These are phyloP conservation scores for Hypomesus transpacificus DNA, from an alignment of 2,113 vertebrate genomes.

Conservation along the genomic window DNA sequence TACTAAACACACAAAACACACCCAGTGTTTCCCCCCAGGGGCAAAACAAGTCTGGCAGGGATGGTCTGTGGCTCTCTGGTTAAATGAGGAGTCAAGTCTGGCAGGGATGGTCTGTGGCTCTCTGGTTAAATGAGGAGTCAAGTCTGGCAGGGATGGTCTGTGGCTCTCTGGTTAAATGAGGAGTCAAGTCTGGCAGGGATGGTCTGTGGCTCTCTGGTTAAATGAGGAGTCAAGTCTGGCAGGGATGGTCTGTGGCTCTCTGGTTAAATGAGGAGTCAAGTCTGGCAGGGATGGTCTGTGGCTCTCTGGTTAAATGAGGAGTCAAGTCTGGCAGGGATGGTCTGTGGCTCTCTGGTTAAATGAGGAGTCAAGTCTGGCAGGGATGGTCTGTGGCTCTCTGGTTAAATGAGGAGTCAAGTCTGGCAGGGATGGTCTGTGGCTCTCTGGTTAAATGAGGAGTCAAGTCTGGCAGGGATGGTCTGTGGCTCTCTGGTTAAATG, in stretches of 20 bases:
- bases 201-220: constrained; percentile 18
- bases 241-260: constrained; percentile 16
- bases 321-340: constrained; percentile 14
- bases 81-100: constrained; percentile 7
- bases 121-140: constrained; percentile 7
- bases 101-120: constrained; percentile 20
- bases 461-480: constrained; percentile 19
- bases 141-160: constrained; percentile 22
- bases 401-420: constrained; percentile 13
- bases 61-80: constrained; percentile 17
- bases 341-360: constrained; percentile 18
- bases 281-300: constrained; percentile 24
- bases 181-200: constrained; percentile 14
- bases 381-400: constrained; percentile 14
- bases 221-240: constrained; percentile 8
- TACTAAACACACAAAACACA: constrained; percentile 1
- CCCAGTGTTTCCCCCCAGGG: not conserved
- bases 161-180: constrained; percentile 5
- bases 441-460: constrained; percentile 5
- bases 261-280: constrained; percentile 9
- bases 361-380: constrained; percentile 10
- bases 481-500: constrained; percentile 12
- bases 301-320: constrained; percentile 2
- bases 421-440: constrained; percentile 20
- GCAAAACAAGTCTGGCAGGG: constrained; percentile 12